Conservation (phyloP, 2,888 invertebrate genomes). For the Empis livida region DNA sequence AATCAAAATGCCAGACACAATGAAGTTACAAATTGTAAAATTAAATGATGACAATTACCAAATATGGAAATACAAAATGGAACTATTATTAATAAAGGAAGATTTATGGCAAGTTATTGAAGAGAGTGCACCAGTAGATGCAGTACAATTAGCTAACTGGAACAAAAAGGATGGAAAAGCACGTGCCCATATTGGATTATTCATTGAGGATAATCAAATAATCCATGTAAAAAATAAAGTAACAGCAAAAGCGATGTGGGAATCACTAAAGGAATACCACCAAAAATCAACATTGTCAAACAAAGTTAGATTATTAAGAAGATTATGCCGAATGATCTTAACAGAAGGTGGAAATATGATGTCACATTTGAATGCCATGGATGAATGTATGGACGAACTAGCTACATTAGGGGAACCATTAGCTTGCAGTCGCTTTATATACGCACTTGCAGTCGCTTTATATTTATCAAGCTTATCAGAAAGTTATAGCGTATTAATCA, state of each 20-base stretch:
- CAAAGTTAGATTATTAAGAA: neutral
- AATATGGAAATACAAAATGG: too few species aligned
- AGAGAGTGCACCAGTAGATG: too few species aligned
- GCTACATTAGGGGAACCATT: neutral
- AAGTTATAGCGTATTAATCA: constrained; percentile 2
- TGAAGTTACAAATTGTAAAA: too few species aligned
- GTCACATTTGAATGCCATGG: neutral
- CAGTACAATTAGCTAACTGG: too few species aligned
- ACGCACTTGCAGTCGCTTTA: neutral
- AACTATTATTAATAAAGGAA: too few species aligned
- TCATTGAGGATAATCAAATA: neutral
- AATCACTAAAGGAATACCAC: neutral
- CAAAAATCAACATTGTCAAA: neutral
- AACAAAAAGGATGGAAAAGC: too few species aligned
- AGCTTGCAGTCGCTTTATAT: too few species aligned
- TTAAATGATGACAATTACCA: too few species aligned
- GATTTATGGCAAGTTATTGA: too few species aligned
- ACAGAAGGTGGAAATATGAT: neutral
- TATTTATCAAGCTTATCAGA: neutral
- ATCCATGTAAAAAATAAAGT: neutral
- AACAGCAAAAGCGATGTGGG: neutral
- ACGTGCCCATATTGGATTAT: too few species aligned
- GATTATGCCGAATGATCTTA: neutral
- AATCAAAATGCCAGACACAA: too few species aligned
- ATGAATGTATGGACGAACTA: neutral